These are phyloP conservation scores for Maniola jurtina DNA, from an alignment of 1,140 invertebrate genomes.

Conservation along the genomic window DNA sequence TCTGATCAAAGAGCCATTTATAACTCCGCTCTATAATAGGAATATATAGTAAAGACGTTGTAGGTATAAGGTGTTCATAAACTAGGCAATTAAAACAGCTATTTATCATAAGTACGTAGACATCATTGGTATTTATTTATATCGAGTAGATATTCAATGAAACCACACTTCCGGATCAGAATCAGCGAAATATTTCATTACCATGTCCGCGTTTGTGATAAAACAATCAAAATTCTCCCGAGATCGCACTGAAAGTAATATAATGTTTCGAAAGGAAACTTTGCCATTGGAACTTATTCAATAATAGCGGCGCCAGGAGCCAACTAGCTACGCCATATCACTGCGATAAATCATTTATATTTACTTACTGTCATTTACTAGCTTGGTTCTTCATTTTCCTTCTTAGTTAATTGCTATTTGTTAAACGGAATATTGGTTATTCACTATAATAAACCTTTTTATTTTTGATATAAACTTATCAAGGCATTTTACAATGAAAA, in stretches of 20 bases:
- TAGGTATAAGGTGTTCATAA: too few relatives aligned
- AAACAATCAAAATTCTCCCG: constrained; percentile 64
- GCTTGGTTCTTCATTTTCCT: not conserved
- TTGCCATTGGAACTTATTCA: constrained; percentile 69
- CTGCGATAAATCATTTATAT: constrained; percentile 47
- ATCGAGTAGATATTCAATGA: not conserved
- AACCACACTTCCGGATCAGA: not conserved
- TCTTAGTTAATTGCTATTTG: constrained; percentile 7
- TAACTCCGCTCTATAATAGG: too few relatives aligned
- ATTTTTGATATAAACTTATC: not conserved
- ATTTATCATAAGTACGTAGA: too few relatives aligned
- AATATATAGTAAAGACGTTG: too few relatives aligned
- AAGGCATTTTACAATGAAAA: not conserved
- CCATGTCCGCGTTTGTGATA: constrained; percentile 36
- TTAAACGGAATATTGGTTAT: too few relatives aligned
- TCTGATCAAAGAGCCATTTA: too few relatives aligned
- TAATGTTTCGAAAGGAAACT: constrained; percentile 69
- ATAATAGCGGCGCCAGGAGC: constrained; percentile 53
- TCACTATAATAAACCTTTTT: too few relatives aligned
- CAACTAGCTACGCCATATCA: constrained; percentile 39
- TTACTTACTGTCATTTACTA: constrained; percentile 35
- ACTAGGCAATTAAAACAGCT: too few relatives aligned
- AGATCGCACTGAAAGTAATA: constrained; percentile 63
- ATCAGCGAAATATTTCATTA: constrained; percentile 24
- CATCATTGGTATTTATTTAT: too few relatives aligned